Conservation (phyloP, 2,888 invertebrate genomes). For the Molanna angustata region DNA sequence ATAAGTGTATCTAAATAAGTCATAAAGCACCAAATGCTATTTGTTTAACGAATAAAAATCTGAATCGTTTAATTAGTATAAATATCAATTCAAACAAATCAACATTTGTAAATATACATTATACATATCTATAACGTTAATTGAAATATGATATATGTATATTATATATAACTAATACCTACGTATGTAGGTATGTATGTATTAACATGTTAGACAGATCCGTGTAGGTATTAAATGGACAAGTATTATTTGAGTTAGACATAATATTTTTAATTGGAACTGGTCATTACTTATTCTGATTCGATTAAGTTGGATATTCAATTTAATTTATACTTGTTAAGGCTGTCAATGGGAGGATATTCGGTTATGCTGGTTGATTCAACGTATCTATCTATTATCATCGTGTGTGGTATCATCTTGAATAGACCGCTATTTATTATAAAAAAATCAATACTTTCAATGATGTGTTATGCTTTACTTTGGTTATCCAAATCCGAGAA, state of each 20-base stretch:
- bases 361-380: constrained; percentile 29
- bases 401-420: constrained; percentile 33
- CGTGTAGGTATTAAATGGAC: not conserved
- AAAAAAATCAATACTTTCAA: too few species aligned
- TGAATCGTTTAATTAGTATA: too few species aligned
- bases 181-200: not conserved
- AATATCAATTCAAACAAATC: too few species aligned
- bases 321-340: constrained; percentile 30
- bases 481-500: too few species aligned
- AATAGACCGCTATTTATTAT: too few species aligned
- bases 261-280: not conserved
- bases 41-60: too few species aligned
- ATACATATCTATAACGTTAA: not conserved
- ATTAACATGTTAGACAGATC: not conserved
- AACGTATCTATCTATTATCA: constrained; percentile 24
- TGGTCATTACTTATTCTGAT: not conserved
- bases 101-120: too few species aligned
- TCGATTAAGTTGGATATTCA: too few species aligned
- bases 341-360: constrained; percentile 29
- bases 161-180: not conserved
- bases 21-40: too few species aligned
- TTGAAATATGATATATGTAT: not conserved
- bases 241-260: not conserved
- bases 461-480: too few species aligned
- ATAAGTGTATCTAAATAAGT: too few species aligned